Conservation (phyloP, 2,888 invertebrate genomes). For the Stenodera caucasica region DNA sequence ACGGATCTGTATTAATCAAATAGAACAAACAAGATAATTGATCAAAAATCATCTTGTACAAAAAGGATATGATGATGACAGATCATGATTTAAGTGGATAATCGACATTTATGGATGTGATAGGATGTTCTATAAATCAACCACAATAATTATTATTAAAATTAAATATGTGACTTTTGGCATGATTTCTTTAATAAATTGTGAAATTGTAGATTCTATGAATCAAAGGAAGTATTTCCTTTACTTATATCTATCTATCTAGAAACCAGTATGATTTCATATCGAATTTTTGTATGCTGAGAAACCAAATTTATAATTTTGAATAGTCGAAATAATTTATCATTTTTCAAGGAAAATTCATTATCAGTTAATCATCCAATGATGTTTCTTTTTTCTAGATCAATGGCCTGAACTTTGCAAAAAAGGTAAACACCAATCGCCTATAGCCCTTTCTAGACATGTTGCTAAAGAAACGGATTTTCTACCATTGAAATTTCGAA, state of each 20-base stretch:
- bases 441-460: slow-evolving; percentile 69
- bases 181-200: too few species aligned
- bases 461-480: slow-evolving; percentile 58
- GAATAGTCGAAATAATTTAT: too few species aligned
- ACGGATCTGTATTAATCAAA: too few species aligned
- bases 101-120: slow-evolving; percentile 3
- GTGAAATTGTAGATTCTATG: too few species aligned
- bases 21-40: not conserved
- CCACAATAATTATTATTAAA: not conserved
- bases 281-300: too few species aligned
- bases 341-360: too few species aligned
- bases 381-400: slow-evolving; percentile 36
- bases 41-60: slow-evolving; percentile 8
- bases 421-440: slow-evolving; percentile 70
- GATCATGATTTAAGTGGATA: slow-evolving; percentile 16
- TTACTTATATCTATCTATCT: too few species aligned
- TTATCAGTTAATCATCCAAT: too few species aligned
- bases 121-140: not conserved
- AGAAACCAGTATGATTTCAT: too few species aligned
- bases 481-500: slow-evolving; percentile 59
- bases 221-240: too few species aligned
- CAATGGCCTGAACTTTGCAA: slow-evolving; percentile 69
- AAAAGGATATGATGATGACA: slow-evolving; percentile 16
- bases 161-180: too few species aligned
- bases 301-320: too few species aligned